These are phyloP conservation scores for Eupithecia insigniata DNA, from an alignment of 2,888 invertebrate genomes.

Conservation along the genomic window DNA sequence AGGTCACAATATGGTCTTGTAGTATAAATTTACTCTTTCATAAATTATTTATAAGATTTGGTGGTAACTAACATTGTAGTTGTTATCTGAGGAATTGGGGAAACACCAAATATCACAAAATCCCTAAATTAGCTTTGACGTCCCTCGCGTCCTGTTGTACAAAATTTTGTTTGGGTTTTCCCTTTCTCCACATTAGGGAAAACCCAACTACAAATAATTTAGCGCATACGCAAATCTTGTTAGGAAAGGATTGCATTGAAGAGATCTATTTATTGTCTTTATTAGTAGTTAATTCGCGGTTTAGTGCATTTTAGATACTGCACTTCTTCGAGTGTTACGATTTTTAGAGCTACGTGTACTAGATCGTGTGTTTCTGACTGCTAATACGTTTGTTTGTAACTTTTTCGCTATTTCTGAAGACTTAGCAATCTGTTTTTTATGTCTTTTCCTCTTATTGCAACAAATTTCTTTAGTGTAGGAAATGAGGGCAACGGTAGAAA, in stretches of 20 bases:
- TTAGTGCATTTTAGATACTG: background rate
- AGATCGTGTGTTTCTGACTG: background rate
- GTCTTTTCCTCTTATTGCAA: background rate
- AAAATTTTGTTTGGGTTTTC: background rate
- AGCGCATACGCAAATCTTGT: background rate
- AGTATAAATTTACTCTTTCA: background rate
- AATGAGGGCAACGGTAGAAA: background rate
- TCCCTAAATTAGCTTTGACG: background rate
- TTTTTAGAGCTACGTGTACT: background rate
- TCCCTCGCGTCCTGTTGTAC: background rate
- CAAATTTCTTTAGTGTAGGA: background rate
- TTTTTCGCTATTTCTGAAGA: background rate
- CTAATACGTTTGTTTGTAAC: background rate
- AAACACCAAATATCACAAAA: background rate
- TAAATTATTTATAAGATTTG: background rate
- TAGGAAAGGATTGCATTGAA: background rate
- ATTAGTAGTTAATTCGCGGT: no score
- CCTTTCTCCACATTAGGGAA: background rate
- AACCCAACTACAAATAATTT: background rate
- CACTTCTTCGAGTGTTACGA: background rate
- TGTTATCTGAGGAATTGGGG: background rate
- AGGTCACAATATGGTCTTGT: background rate
- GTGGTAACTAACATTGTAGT: background rate
- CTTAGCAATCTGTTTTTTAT: background rate
- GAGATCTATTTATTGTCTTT: no score